Base-by-base conservation (phyloP, 2,113 vertebrate genomes). In the Elanus axillaris region DNA sequence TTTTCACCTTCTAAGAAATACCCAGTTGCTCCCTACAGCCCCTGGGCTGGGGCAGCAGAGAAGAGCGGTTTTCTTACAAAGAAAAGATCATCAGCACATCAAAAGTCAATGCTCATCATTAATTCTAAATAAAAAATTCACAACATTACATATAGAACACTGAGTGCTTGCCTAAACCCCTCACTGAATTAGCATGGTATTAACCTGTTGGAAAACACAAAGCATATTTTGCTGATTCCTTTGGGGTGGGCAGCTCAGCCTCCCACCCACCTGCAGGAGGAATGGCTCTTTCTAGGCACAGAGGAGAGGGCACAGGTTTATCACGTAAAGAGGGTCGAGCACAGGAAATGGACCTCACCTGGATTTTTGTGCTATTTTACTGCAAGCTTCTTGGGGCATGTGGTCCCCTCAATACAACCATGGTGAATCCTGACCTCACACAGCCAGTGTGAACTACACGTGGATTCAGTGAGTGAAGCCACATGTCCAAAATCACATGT, bases 401-500 rank as follows among this genome's bases (percentile, higher is more conserved):
- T 15, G 66, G 67, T 55, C 23, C 36, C 47, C 38, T 72, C 75
- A 4, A 12, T 0, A 26, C 40, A 59, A n/a, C 32, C 73, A 8
- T 0, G n/a, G 58, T 38, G 42, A 50, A 74, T 19, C 77, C 86
- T 83, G 80, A 86, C 60, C 86, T 82, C 90, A 86, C 75, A 19
- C 87, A 26, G 80, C 38, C 91, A 84, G 47, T 0, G 21, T 45
- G 86, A 94, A 4, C 69, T 34, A 50, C 94, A 94, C 38, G 27
- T 93, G 94, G 91, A 52, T 32, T 12, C 71, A 12, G 9, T 7
- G 52, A 93, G 73, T 1, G 10, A 75, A 94, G 95, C 95, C 88
- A 92, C 96, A 80, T 80, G 94, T 63, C 75, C 74, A 52, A 84
- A 79, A 92, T 89, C 88, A 92, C 72, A 75, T 31, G 53, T 21